Percentiles rank a stretch among this genome's conserved stretches.
These are phyloP conservation scores for Lutjanus campechanus DNA, from an alignment of 2,797 vertebrate genomes.

Conservation along the genomic window DNA sequence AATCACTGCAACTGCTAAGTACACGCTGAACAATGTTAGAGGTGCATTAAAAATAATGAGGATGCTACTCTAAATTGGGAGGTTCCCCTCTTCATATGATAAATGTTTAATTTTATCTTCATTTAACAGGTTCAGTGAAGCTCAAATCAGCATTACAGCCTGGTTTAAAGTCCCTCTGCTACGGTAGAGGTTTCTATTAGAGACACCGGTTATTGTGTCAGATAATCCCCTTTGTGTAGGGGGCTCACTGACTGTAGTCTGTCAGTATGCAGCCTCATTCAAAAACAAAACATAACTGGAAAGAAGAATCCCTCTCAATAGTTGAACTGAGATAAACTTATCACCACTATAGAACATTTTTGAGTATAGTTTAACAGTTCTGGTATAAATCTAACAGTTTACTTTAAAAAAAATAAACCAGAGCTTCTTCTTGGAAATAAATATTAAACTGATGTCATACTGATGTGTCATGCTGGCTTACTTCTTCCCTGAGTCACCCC, in stretches of 20 bases:
- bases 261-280: slow-evolving; percentile 22
- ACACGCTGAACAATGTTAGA: neutral
- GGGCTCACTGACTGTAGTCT: slow-evolving; percentile 33
- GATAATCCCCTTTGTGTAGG: slow-evolving; percentile 68
- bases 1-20: neutral
- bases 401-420: neutral
- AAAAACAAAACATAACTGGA: neutral
- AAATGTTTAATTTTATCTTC: slow-evolving; percentile 9
- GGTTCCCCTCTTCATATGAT: neutral
- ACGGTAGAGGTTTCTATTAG: slow-evolving; percentile 15
- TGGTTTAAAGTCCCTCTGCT: slow-evolving; percentile 18
- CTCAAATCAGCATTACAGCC: slow-evolving; percentile 19
- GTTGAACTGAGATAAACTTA: slow-evolving; percentile 1
- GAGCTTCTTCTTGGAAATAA: slow-evolving; percentile 22
- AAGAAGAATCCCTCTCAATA: neutral
- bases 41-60: slow-evolving; percentile 6
- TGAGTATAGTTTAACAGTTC: neutral
- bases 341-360: neutral
- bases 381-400: neutral
- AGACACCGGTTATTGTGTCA: slow-evolving; percentile 41
- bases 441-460: slow-evolving; percentile 64
- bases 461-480: slow-evolving; percentile 74
- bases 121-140: slow-evolving; percentile 14
- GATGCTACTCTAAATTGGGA: neutral
- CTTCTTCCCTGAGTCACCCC: slow-evolving; percentile 68